These are phyloP conservation scores for Chloroclysta siterata DNA, from an alignment of 2,888 invertebrate species.

Conservation along the genomic window DNA sequence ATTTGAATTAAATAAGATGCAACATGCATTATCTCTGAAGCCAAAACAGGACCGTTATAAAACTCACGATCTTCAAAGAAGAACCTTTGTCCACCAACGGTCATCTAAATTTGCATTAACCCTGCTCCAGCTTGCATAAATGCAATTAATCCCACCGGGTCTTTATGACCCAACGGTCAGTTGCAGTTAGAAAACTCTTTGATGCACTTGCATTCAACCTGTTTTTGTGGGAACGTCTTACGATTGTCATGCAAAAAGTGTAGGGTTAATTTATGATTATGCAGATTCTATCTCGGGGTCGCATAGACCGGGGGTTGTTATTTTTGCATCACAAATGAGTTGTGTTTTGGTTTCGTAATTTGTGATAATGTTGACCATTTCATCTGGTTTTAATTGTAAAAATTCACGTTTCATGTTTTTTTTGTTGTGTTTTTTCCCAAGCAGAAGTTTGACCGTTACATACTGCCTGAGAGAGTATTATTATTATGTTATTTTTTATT, in stretches of 20 bases:
- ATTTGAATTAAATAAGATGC: constrained; percentile 6
- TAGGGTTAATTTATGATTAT: constrained; percentile 73
- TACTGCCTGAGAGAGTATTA: not conserved
- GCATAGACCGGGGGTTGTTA: constrained; percentile 26
- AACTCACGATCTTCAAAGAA: constrained; percentile 26
- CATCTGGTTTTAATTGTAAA: constrained; percentile 22
- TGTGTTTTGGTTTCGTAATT: constrained; percentile 36
- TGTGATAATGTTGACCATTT: constrained; percentile 20
- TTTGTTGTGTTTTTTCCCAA: constrained; percentile 10
- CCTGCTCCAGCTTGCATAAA: constrained; percentile 46
- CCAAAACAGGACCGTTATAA: constrained; percentile 36
- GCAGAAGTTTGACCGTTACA: constrained; percentile 21
- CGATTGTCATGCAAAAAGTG: constrained; percentile 67
- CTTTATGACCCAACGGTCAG: constrained; percentile 60
- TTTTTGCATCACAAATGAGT: constrained; percentile 48
- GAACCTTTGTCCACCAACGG: constrained; percentile 57
- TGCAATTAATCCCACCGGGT: constrained; percentile 49
- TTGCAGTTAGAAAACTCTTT: constrained; percentile 44
- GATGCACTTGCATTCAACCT: constrained; percentile 73
- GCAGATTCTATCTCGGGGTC: constrained; percentile 58
- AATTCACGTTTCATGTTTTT: constrained; percentile 2
- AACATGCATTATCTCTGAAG: constrained; percentile 8
- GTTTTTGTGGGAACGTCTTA: constrained; percentile 65
- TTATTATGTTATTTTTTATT: not conserved
- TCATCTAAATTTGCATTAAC: constrained; percentile 68